Base-by-base conservation (phyloP, 1,140 invertebrate genomes). In the Drosophila chauvacae region DNA sequence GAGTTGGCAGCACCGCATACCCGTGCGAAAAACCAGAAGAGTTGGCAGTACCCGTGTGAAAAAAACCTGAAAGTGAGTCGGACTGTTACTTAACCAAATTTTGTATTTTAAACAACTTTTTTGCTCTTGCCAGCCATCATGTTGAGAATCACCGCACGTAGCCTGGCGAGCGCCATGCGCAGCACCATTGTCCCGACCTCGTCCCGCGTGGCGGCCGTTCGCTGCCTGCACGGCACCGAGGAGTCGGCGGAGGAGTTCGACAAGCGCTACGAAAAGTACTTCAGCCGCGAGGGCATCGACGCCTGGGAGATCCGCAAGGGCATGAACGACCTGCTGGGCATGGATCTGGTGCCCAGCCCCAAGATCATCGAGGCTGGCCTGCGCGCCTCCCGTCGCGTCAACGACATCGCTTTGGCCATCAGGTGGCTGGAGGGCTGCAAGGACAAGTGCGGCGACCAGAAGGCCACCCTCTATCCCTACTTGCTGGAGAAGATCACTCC, bases 261-360 rank as follows among this genome's bases (percentile, higher is more conserved):
- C 91, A 93, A 93, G 23, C 94, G 97, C 91, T 98, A 97, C 93
- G 96, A 96, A 92, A 94, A 95, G 26, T 99, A 95, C 93, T 98
- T 99, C 94, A 97, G 95, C 92, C 95, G 97, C 55, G 94, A 95
- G 45, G 97, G 99, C 81, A 97, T 99, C 92, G 98, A 99, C 94
- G 96, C 96, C 44, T 99, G 99, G 99, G 98, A 99, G 94, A 95
- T 98, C 71, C 95, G 99, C 26, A 97, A 98, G 92, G 96, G 95
- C 35, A 96, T 97, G 95, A 97, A 96, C 81, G 96, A 97, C 91
- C 90, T 97, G 39, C 94, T 95, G 93, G 97, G 96, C 82, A 96
- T 97, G 95, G 98, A 99, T 94, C 94, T 98, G 77, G 95, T 99
- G 44, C 98, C 99, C 7, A 98, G 99, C 92, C 99, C 99, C 58